Evolutionary conservation across 1,140 invertebrate species (phyloP), one percentile per base, ranked within the genome.

Genomic region (Cyclina sinensis): DNA sequence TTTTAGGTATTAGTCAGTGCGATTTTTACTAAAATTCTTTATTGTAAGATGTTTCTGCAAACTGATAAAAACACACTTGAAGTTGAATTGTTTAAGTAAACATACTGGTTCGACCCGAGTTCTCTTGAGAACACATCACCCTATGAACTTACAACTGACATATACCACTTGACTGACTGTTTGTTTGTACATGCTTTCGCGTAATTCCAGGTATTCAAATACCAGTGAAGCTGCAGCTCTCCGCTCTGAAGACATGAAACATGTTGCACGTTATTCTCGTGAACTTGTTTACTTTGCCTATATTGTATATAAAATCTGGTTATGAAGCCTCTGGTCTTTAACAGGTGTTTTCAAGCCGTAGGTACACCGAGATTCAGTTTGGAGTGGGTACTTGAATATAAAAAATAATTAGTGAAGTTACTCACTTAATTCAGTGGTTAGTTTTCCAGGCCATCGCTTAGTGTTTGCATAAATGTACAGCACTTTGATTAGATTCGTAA

Each of bases 111-210:
- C n/a, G n/a, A n/a, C n/a, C n/a, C n/a, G n/a, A n/a, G n/a, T n/a
- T n/a, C n/a, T n/a, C n/a, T n/a, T n/a, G n/a, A n/a, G n/a, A n/a
- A n/a, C n/a, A n/a, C 14, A 14, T 43, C 4, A 70, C 32, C 32
- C 37, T 35, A 5, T 39, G 65, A 35, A 70, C 14, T 37, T 62
- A 43, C 54, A 4, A 4, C 54, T 18, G 16, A 27, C 18, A 57
- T 70, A 70, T 4, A 35, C 14, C 32, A 70, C 1, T 35, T 70
- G 65, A 70, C 37, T 37, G 30, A 37, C 27, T 70, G 35, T 37
- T 70, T 70, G 65, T 70, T 70, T 70, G 65, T 37, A 70, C 65
- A 37, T 70, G 65, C 24, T 21, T 35, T 1, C 21, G 37, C 65
- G 65, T 4, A 37, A 70, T 70, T 70, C 11, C 14, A 35, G 65